phyloP scores from a whole-genome alignment of 2,113 vertebrate genomes.

The Catharus bicknelli region DNA sequence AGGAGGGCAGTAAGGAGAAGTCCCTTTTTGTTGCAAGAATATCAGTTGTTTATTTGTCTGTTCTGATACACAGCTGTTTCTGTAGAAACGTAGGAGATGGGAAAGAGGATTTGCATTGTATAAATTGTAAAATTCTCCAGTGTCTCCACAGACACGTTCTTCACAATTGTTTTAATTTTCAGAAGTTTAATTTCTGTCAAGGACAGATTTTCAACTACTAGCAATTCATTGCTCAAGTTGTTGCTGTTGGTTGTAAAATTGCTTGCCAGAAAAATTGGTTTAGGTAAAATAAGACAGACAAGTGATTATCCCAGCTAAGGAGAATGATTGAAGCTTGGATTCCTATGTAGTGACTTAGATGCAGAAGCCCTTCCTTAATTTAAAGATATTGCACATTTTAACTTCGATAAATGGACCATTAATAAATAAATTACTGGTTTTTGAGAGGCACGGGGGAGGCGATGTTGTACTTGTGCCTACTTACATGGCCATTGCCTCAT shows the following conservation, averaged over 20 bases:
- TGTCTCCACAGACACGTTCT: background rate
- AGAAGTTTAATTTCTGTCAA: background rate
- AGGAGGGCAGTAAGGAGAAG: background rate
- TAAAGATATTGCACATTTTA: background rate
- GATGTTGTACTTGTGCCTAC: background rate
- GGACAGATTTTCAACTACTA: background rate
- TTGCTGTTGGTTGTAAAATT: background rate
- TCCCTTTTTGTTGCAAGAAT: background rate
- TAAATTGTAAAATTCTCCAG: background rate
- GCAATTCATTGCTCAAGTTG: background rate
- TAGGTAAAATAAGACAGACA: background rate
- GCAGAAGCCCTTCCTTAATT: background rate
- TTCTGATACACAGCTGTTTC: background rate
- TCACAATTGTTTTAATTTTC: background rate
- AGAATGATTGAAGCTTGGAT: background rate
- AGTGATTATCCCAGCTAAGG: background rate
- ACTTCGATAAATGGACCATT: background rate
- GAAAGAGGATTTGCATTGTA: background rate
- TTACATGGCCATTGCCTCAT: background rate
- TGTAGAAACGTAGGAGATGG: background rate
- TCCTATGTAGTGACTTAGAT: background rate
- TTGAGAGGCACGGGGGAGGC: background rate
- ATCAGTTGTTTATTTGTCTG: background rate
- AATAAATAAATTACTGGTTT: background rate
- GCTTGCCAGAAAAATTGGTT: background rate